Evolutionary conservation across 2,797 vertebrate genomes (phyloP).

Genomic region (Sebastes kiyomatsui): DNA sequence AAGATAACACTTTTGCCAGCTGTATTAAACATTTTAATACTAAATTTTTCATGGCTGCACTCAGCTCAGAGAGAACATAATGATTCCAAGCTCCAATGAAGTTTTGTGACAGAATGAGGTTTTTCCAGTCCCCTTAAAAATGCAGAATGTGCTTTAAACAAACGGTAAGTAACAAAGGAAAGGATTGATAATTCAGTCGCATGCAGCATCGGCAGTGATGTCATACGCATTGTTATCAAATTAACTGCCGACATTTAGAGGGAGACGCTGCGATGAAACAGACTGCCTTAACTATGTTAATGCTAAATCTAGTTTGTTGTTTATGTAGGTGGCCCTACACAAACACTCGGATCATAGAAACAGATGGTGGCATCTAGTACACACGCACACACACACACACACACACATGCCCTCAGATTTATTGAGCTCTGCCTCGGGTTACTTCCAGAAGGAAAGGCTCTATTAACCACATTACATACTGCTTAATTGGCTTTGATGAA

Average conservation of each 20-base stretch:
- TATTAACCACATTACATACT: conserved; percentile 78
- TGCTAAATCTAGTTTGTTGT: conserved; percentile 75
- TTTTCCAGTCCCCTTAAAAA: not conserved
- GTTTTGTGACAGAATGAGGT: not conserved
- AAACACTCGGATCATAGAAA: conserved; percentile 58
- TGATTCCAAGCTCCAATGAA: not conserved
- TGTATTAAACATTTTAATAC: not conserved
- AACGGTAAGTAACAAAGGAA: not conserved
- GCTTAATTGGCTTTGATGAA: conserved; percentile 79
- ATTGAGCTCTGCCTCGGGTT: conserved; percentile 62
- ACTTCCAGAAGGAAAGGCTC: conserved; percentile 73
- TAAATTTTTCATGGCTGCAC: not conserved
- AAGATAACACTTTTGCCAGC: not conserved
- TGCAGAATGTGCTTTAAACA: not conserved
- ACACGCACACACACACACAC: not conserved
- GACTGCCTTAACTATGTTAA: conserved; percentile 77
- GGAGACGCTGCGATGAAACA: conserved; percentile 74
- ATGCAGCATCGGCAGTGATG: conserved; percentile 48
- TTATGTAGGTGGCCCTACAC: conserved; percentile 71
- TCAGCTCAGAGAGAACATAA: not conserved
- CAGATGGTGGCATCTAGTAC: conserved; percentile 67
- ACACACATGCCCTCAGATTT: conserved; percentile 26
- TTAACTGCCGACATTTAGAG: conserved; percentile 68
- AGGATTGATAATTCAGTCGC: conserved; percentile 7
- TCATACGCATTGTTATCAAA: conserved; percentile 63